Conservation (phyloP, 2,888 invertebrate genomes). For the Drosophila tripunctata region DNA sequence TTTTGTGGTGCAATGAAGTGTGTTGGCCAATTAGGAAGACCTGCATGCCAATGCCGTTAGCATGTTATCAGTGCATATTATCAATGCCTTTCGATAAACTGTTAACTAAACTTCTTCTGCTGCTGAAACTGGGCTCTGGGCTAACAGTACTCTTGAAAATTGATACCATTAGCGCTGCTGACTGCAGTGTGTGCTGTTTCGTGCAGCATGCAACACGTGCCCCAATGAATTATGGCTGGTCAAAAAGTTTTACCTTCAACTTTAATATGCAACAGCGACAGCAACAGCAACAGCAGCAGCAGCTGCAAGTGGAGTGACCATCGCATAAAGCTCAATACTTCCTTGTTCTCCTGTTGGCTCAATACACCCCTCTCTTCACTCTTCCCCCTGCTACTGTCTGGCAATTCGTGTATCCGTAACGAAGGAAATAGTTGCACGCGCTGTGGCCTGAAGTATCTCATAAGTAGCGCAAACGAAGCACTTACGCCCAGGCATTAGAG, state of each 20-base stretch:
- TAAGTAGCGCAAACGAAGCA: slow-evolving; percentile 71
- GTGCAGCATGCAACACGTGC: slow-evolving; percentile 77
- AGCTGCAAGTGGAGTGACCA: slow-evolving; percentile 36
- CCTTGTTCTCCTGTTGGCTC: background rate
- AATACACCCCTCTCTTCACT: background rate
- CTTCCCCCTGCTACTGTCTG: background rate
- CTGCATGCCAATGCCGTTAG: slow-evolving; percentile 37
- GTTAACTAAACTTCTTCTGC: slow-evolving; percentile 40
- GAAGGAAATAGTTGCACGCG: slow-evolving; percentile 67
- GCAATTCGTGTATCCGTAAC: slow-evolving; percentile 26
- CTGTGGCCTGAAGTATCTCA: slow-evolving; percentile 53
- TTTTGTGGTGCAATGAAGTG: background rate
- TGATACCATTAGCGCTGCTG: slow-evolving; percentile 64
- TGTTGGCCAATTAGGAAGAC: slow-evolving; percentile 30
- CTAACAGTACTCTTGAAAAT: slow-evolving; percentile 60
- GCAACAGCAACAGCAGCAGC: slow-evolving; percentile 1
- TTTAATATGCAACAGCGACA: slow-evolving; percentile 58
- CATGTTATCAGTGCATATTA: slow-evolving; percentile 63
- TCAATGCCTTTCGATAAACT: slow-evolving; percentile 58
- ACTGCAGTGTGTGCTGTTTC: slow-evolving; percentile 40
- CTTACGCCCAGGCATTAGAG: slow-evolving; percentile 57
- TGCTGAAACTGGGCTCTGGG: slow-evolving; percentile 12
- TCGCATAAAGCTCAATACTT: background rate
- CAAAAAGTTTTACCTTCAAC: slow-evolving; percentile 40
- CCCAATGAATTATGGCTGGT: slow-evolving; percentile 64